Conservation (phyloP, 2,113 vertebrate genomes). For the Herpetotheres cachinnans region DNA sequence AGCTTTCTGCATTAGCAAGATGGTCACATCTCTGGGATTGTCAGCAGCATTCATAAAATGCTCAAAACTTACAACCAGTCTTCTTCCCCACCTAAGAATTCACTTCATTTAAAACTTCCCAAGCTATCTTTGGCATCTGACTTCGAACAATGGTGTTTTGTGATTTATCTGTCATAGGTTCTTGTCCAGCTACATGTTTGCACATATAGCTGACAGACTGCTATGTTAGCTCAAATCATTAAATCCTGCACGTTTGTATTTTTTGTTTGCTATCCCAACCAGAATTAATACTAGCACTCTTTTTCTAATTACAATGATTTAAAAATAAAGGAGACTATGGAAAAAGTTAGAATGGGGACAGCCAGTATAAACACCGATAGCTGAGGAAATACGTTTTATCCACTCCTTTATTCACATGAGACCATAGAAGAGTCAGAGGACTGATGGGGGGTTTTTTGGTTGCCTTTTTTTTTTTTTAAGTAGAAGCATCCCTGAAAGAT, state of each 20-base stretch:
- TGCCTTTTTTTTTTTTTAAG: background rate
- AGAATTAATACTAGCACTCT: background rate
- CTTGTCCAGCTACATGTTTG: background rate
- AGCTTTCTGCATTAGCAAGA: background rate
- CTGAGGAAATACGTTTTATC: background rate
- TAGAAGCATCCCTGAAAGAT: background rate
- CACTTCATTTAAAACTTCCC: background rate
- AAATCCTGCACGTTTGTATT: rapidly evolving
- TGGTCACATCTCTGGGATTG: background rate
- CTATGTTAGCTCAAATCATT: background rate
- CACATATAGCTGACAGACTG: background rate
- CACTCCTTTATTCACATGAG: background rate
- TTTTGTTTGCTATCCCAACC: background rate
- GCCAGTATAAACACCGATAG: background rate
- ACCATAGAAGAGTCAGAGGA: background rate
- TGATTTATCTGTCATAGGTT: background rate
- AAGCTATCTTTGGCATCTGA: background rate
- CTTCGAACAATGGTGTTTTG: background rate
- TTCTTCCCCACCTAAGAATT: background rate
- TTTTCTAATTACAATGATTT: background rate
- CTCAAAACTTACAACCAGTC: background rate
- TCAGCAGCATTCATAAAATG: background rate
- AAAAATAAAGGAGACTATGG: background rate
- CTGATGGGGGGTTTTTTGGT: rapidly evolving
- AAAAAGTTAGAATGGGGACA: background rate